A percentile compares a stretch with the other conserved stretches of the same genome.
These are phyloP conservation scores for Micromesistius poutassou DNA, from an alignment of 2,797 vertebrate genomes.

Conservation along the genomic window DNA sequence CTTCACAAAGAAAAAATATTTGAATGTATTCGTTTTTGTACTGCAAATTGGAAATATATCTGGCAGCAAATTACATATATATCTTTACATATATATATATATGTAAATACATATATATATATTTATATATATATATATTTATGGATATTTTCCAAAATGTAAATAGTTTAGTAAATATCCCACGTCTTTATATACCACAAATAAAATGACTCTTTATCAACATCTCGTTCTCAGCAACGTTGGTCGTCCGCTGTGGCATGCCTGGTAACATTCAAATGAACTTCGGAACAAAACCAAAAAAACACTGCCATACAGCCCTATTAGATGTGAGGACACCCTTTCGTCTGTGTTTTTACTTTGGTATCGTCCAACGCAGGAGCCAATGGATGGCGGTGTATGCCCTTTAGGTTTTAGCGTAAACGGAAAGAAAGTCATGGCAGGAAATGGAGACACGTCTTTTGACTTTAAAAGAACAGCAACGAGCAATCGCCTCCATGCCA, in stretches of 20 bases:
- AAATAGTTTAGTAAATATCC: conserved; percentile 40
- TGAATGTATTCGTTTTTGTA: conserved; percentile 67
- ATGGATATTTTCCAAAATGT: conserved; percentile 7
- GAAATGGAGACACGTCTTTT: conserved; percentile 10
- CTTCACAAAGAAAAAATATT: conserved; percentile 45
- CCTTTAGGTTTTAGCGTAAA: background rate
- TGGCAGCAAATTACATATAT: conserved; percentile 55
- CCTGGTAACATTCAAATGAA: conserved; percentile 21
- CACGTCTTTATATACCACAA: conserved; percentile 10
- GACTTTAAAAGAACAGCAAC: background rate
- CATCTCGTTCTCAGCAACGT: conserved; percentile 51
- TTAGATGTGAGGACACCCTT: conserved; percentile 8
- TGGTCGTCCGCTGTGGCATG: conserved; percentile 47
- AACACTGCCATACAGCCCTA: conserved; percentile 10
- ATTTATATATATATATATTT: background rate
- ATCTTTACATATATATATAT: conserved; percentile 16
- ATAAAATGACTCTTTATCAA: conserved; percentile 36
- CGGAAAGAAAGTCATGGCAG: background rate
- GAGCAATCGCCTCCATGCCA: conserved; percentile 22
- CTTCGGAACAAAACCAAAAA: background rate
- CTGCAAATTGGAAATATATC: conserved; percentile 67
- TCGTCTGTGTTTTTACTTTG: conserved; percentile 7
- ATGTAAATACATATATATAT: conserved; percentile 2
- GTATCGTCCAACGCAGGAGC: conserved; percentile 18
- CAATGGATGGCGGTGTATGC: conserved; percentile 2